Conservation (phyloP, 2,113 vertebrate genomes). For the Astatotilapia flaviijosephi region DNA sequence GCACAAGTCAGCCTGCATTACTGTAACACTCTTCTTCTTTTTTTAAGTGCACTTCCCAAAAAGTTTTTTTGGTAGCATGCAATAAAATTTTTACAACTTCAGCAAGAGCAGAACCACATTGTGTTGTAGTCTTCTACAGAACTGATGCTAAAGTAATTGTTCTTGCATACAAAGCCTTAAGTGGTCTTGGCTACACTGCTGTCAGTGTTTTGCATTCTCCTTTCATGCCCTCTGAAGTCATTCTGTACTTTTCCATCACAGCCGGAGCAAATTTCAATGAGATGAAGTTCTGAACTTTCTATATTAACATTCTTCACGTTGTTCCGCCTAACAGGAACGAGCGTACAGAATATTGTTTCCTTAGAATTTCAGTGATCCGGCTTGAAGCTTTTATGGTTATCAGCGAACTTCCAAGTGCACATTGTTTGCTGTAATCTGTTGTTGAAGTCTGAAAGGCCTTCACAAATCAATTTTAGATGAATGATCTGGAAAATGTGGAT, state of each 20-base stretch:
- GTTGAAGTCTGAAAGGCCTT: neutral
- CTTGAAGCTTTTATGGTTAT: neutral
- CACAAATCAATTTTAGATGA: constrained; percentile 20
- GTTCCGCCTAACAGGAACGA: neutral
- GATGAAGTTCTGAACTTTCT: neutral
- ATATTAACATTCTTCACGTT: neutral
- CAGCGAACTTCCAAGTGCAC: neutral
- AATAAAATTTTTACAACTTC: neutral
- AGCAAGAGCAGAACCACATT: neutral
- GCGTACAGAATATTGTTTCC: neutral
- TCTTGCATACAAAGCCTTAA: neutral
- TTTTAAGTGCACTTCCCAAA: neutral
- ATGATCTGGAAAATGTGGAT: constrained; percentile 3
- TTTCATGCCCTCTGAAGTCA: neutral
- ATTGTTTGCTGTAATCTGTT: constrained; percentile 1
- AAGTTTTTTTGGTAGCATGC: neutral
- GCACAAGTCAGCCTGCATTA: neutral
- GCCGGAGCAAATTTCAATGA: neutral
- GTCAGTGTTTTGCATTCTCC: neutral
- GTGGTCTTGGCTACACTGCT: neutral
- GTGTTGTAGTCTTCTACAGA: neutral
- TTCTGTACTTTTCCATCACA: neutral
- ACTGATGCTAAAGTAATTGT: neutral
- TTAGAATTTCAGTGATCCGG: neutral
- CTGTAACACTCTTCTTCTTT: neutral